phyloP scores from a whole-genome alignment of 2,797 vertebrate genomes.

The Petrocephalus schoutedeni region DNA sequence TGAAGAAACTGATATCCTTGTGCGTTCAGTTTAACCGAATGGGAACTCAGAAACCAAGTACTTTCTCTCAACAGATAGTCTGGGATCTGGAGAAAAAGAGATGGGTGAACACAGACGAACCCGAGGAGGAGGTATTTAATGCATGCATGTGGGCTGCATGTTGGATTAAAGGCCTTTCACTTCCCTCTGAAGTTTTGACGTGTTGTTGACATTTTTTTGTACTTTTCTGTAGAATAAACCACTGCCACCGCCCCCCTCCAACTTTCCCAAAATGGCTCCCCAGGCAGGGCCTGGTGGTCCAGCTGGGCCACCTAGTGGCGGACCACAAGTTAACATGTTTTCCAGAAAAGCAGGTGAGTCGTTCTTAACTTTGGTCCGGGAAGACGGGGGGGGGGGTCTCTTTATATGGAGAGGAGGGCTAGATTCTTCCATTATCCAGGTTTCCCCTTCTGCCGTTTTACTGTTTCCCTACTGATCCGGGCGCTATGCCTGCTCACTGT shows the following conservation, averaged over 20 bases:
- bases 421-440: background rate
- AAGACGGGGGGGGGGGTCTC: background rate
- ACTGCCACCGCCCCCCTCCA: constrained; percentile 77
- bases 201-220: background rate
- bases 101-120: constrained; percentile 93
- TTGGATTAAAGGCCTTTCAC: background rate
- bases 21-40: background rate
- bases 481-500: background rate
- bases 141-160: background rate
- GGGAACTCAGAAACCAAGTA: background rate
- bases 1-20: background rate
- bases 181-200: background rate
- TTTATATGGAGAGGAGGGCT: background rate
- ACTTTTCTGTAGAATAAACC: constrained; percentile 70
- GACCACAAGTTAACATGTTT: constrained; percentile 80
- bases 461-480: background rate
- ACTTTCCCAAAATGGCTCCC: constrained; percentile 68
- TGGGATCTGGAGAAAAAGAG: constrained; percentile 87
- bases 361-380: background rate
- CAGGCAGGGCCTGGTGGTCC: constrained; percentile 54
- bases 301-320: constrained; percentile 49
- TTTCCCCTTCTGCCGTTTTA: background rate
- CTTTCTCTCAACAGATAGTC: constrained; percentile 72
- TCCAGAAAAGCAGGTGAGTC: constrained; percentile 88
- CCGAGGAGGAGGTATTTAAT: constrained; percentile 82